Evolutionary conservation across 2,888 invertebrate genomes (phyloP), one percentile per base, ranked within the genome.

Genomic region (Andrena fulva): DNA sequence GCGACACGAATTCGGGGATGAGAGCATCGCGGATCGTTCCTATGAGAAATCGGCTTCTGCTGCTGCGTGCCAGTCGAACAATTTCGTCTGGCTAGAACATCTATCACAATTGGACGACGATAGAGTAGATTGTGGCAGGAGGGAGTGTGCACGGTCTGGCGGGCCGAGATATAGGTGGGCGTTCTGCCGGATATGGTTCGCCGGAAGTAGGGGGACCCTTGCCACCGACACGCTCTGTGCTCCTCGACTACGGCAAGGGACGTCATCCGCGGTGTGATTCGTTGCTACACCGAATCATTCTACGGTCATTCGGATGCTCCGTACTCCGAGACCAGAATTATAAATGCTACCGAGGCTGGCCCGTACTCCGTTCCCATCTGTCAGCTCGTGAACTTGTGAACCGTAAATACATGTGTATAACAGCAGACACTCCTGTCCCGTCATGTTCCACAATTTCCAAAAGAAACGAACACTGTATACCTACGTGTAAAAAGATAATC

Each of bases 151-250:
- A 92, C 90, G 91, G 91, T 92, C 90, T 87, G 90, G 71, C 90
- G 91, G 89, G 52, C 78, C 85, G 89, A 89, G 91, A 90, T 90
- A 87, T 87, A 91, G 91, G 91, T 92, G 92, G 93, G 93, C 92
- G 92, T 92, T 91, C 91, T 91, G 89, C 93, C 93, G 93, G 93
- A 93, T 93, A 93, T 91, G 92, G 90, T 91, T 91, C 91, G 92
- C 93, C 93, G 93, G 93, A 94, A 93, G 93, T 92, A 92, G 92
- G 93, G 93, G 92, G 92, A 92, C 91, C 90, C 91, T 91, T 90
- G 91, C 92, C 91, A 91, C 90, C 92, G 93, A 93, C 93, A 93
- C 93, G 93, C 92, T 93, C 89, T 89, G 84, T 89, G 91, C 89
- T 92, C 88, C 91, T 90, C 91, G 90, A 88, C 87, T 79, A 72